phyloP scores from a whole-genome alignment of 2,113 vertebrate species.

The Phrynosoma platyrhinos region DNA sequence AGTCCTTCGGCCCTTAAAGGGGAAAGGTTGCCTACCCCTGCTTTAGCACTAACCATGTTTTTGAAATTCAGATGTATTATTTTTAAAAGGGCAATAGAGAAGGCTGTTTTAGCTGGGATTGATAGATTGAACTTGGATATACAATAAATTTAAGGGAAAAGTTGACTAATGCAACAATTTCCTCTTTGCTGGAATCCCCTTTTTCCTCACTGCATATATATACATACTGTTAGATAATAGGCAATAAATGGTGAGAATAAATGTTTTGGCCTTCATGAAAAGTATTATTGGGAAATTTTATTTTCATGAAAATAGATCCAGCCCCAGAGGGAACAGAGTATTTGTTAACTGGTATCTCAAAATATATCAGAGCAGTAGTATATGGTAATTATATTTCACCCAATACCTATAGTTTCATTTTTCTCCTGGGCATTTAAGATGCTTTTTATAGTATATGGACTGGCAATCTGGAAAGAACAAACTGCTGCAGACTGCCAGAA shows the following conservation, averaged over 20 bases:
- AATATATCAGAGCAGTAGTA: not conserved
- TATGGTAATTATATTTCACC: too few relatives aligned
- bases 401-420: not conserved
- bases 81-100: not conserved
- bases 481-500: too few relatives aligned
- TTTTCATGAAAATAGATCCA: not conserved
- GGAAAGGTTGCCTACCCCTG: too few relatives aligned
- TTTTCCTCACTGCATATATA: constrained; percentile 2
- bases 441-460: not conserved
- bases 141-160: not conserved
- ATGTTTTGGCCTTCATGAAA: not conserved
- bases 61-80: constrained; percentile 16
- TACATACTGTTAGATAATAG: not conserved
- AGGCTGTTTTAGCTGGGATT: not conserved
- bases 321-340: not conserved
- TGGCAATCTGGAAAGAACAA: not conserved
- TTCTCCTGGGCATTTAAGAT: not conserved
- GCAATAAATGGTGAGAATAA: not conserved
- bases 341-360: not conserved
- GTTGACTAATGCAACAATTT: not conserved
- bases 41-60: not conserved
- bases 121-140: not conserved
- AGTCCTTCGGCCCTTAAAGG: too few relatives aligned
- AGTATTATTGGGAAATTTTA: not conserved
- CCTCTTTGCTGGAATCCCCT: fast-evolving